phyloP scores from a whole-genome alignment of 2,113 vertebrate genomes.

The Tichodroma muraria region DNA sequence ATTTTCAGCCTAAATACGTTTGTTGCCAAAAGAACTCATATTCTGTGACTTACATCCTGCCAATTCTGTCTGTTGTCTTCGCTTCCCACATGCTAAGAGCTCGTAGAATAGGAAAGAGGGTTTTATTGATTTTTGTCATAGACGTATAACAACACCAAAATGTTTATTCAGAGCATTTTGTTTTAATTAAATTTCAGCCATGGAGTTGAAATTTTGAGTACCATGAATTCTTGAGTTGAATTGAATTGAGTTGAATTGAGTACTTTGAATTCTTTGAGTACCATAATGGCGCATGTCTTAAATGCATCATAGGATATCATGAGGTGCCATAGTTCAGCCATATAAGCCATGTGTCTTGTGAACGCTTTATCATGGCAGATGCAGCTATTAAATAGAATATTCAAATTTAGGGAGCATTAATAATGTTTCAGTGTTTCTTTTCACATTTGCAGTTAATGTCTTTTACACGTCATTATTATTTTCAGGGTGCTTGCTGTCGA shows the following conservation, averaged over 20 bases:
- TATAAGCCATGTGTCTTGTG: background rate
- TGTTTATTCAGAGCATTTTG: background rate
- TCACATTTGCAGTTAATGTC: background rate
- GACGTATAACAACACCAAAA: background rate
- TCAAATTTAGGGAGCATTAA: background rate
- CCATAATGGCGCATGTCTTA: background rate
- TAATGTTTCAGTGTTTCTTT: background rate
- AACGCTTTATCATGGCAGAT: background rate
- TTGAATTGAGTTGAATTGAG: too few species aligned
- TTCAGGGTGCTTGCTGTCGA: background rate
- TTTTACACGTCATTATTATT: background rate
- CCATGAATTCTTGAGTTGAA: too few species aligned
- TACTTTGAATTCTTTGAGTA: background rate
- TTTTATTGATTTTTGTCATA: background rate
- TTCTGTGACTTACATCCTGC: background rate
- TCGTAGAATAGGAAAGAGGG: background rate
- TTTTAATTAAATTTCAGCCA: background rate
- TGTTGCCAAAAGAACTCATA: background rate
- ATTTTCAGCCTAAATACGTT: background rate
- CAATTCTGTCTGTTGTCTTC: background rate
- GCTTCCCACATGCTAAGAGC: background rate
- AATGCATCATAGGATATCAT: background rate
- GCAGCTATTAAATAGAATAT: background rate
- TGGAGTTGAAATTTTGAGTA: background rate
- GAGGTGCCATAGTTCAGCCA: background rate